Percentiles rank a stretch among this genome's conserved stretches.
Conservation (phyloP, 2,797 vertebrate species). For the Muscicapa striata region DNA sequence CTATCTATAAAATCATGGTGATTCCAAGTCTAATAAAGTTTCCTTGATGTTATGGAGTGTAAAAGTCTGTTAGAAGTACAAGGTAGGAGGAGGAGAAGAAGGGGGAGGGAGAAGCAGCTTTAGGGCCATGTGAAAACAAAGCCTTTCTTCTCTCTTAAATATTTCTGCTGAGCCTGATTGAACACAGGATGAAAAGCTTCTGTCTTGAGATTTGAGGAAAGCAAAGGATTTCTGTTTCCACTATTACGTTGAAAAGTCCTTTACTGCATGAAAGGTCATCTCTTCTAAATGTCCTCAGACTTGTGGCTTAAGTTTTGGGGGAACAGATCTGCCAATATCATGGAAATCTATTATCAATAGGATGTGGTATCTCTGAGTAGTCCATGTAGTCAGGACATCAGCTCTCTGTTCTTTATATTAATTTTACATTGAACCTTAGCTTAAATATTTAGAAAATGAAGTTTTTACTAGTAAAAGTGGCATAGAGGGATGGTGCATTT, state of each 20-base stretch:
- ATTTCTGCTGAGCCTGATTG: conserved; percentile 52
- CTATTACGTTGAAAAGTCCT: conserved; percentile 29
- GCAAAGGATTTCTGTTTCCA: conserved; percentile 50
- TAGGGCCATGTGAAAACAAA: conserved; percentile 43
- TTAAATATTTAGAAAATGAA: not conserved
- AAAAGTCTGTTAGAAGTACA: conserved; percentile 35
- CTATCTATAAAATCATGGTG: not conserved
- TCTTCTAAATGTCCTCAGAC: not conserved
- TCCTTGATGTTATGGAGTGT: conserved; percentile 7
- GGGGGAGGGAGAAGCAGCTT: conserved; percentile 45
- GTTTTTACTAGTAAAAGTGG: not conserved
- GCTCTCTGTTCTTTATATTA: not conserved
- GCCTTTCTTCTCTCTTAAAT: conserved; percentile 61
- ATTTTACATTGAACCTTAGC: not conserved
- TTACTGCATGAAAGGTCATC: not conserved
- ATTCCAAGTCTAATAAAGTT: conserved; percentile 8
- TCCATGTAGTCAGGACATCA: not conserved
- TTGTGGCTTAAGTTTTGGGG: not conserved
- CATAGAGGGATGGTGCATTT: not conserved
- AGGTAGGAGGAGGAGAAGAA: conserved; percentile 10
- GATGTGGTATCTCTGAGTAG: not conserved
- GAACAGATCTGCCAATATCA: not conserved
- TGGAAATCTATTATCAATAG: not conserved
- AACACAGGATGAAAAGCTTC: conserved; percentile 63
- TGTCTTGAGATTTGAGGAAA: conserved; percentile 61